Percentiles rank a stretch among this genome's conserved stretches.
Conservation (phyloP, 2,113 vertebrate genomes). For the Echinops telfairi region DNA sequence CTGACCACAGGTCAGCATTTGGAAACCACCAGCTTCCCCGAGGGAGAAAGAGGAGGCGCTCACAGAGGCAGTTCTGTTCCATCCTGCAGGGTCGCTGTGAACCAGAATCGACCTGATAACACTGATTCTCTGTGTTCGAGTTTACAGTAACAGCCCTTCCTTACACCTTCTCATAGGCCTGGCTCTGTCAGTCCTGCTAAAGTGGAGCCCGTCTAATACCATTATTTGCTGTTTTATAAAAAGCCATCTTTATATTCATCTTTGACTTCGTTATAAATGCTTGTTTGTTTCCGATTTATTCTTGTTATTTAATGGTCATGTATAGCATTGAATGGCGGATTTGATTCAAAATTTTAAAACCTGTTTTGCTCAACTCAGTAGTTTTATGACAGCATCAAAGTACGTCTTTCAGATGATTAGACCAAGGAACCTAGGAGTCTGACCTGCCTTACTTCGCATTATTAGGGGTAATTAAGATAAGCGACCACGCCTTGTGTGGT, state of each 20-base stretch:
- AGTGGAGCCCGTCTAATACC: not conserved
- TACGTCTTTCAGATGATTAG: not conserved
- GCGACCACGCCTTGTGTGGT: not conserved
- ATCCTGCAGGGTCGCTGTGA: no score
- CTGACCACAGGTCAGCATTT: no score
- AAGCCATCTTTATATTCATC: not conserved
- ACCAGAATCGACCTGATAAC: no score
- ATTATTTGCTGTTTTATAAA: not conserved
- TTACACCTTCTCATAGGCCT: accelerated
- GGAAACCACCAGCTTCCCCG: no score
- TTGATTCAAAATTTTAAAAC: not conserved
- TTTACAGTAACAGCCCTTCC: no score
- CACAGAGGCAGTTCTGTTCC: no score
- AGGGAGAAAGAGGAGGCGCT: no score
- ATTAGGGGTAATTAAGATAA: not conserved
- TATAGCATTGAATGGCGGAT: not conserved
- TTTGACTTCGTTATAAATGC: not conserved
- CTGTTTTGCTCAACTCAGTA: not conserved
- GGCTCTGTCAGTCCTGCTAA: accelerated
- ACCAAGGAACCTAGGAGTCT: not conserved
- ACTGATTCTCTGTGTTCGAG: no score
- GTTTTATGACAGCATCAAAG: not conserved
- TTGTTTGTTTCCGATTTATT: not conserved
- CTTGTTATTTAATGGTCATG: not conserved
- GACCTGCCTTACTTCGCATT: not conserved